Evolutionary conservation across 2,888 invertebrate genomes (phyloP).

Genomic region (Pyrocoelia pectoralis): DNA sequence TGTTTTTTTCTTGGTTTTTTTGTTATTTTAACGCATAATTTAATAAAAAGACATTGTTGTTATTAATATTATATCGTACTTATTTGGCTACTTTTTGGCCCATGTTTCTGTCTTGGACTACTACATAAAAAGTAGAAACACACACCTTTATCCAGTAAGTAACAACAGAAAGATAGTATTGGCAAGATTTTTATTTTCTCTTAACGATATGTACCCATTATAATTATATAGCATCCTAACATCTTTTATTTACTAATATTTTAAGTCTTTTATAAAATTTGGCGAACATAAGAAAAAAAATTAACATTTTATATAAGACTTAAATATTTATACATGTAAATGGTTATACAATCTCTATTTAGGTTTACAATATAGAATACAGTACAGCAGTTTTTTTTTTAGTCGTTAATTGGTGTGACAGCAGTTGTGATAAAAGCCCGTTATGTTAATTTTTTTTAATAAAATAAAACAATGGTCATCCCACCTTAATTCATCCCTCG

Average conservation of each 20-base stretch:
- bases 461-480: slow-evolving; percentile 7
- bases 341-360: slow-evolving; percentile 33
- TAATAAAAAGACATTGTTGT: too few relatives aligned
- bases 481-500: neutral
- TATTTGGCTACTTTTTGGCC: too few relatives aligned
- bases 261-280: slow-evolving; percentile 34
- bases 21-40: too few relatives aligned
- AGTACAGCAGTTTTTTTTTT: slow-evolving; percentile 29
- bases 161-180: neutral
- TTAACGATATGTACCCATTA: slow-evolving; percentile 43
- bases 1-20: too few relatives aligned
- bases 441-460: slow-evolving; percentile 7
- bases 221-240: slow-evolving; percentile 39
- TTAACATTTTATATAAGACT: slow-evolving; percentile 30
- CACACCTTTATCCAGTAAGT: too few relatives aligned
- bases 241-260: slow-evolving; percentile 34
- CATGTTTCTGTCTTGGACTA: too few relatives aligned
- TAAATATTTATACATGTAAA: slow-evolving; percentile 35
- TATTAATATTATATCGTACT: too few relatives aligned
- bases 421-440: slow-evolving; percentile 30
- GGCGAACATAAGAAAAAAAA: neutral
- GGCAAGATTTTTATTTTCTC: slow-evolving; percentile 38
- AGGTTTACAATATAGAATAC: slow-evolving; percentile 33
- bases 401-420: slow-evolving; percentile 23
- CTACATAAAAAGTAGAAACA: too few relatives aligned